A percentile compares a stretch with the other conserved stretches of the same genome.
phyloP scores from a whole-genome alignment of 2,888 invertebrate species.

The Gasteruption jaculator region DNA sequence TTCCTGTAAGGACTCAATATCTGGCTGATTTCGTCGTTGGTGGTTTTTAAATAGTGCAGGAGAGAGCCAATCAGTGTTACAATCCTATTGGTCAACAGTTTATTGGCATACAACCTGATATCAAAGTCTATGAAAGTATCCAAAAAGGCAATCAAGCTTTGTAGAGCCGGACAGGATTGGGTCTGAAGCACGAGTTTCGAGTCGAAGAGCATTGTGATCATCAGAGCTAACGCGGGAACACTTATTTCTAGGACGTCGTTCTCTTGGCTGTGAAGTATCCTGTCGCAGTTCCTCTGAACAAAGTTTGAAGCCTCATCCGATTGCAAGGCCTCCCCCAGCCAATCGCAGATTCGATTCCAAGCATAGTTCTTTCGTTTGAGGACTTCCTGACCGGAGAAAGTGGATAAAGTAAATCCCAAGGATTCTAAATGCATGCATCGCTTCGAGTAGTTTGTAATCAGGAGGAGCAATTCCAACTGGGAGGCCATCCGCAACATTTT shows the following conservation, averaged over 20 bases:
- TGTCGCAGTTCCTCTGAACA: too few species aligned
- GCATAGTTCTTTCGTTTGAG: conserved; percentile 25
- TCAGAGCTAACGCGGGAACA: conserved; percentile 28
- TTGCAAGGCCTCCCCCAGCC: conserved; percentile 27
- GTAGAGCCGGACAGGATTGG: conserved; percentile 19
- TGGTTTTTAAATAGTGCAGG: conserved; percentile 15
- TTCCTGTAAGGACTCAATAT: conserved; percentile 2
- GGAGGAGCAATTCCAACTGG: conserved; percentile 39
- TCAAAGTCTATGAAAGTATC: conserved; percentile 26
- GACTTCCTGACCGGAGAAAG: conserved; percentile 30
- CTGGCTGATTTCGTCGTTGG: too few species aligned
- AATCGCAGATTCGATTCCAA: conserved; percentile 28
- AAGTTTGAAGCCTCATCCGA: too few species aligned
- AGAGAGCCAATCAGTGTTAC: conserved; percentile 30
- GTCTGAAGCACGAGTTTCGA: conserved; percentile 25
- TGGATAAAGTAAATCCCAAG: conserved; percentile 26
- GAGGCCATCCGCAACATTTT: conserved; percentile 30
- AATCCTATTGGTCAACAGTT: conserved; percentile 19
- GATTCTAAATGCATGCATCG: conserved; percentile 24
- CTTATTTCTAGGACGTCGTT: conserved; percentile 16
- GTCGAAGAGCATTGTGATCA: conserved; percentile 33
- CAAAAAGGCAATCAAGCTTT: conserved; percentile 26
- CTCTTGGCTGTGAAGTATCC: too few species aligned
- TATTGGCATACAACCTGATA: conserved; percentile 35
- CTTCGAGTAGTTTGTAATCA: conserved; percentile 23